Base-by-base conservation (phyloP, 2,113 vertebrate species). In the Hippocampus comes region DNA sequence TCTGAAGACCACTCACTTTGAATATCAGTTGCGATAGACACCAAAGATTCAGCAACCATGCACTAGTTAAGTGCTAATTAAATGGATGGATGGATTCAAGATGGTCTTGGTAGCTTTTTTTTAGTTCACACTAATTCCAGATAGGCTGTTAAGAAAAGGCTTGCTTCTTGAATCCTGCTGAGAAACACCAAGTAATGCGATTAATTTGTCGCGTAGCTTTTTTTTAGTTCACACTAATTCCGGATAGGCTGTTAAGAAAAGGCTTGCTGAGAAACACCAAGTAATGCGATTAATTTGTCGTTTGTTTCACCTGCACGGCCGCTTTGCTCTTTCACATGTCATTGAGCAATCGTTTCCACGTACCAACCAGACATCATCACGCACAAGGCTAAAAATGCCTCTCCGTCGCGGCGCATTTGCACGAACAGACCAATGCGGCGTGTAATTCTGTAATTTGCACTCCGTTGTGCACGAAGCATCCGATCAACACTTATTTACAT, bases 371-470 rank as follows among this genome's bases (percentile, higher is more conserved):
- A 76, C 57, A 71, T 38, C 57, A 65, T 78, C 48, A 73, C 71
- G 75, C 63, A 63, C 80, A 67, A 75, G 25, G 70, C 46, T 73
- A 57, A 74, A 79, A 78, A 78, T 42, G 75, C 34, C 27, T 73
- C 71, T 68, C 18, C 48, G 46, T 70, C 46, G 17, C 53, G 12
- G 9, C 68, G 27, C 48, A 63, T 75, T 80, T 73, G 66, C 73
- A 61, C 63, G 42, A 25, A 9, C 49, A 41, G 56, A 65, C 51
- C 41, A 21, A 63, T 55, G 5, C 51, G 3, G 79, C 78, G 67
- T 83, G 80, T 84, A 59, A 86, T 84, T 55, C 49, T 41, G 11
- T 78, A 71, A 68, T 71, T 82, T 82, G 72, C 82, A 71, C 76
- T 48, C 23, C 43, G 12, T 27, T 66, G 64, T 43, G 14, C 42